Evolutionary conservation across 2,113 vertebrate genomes (phyloP), one percentile per base, ranked within the genome.

Genomic region (Thinocorus orbignyianus): DNA sequence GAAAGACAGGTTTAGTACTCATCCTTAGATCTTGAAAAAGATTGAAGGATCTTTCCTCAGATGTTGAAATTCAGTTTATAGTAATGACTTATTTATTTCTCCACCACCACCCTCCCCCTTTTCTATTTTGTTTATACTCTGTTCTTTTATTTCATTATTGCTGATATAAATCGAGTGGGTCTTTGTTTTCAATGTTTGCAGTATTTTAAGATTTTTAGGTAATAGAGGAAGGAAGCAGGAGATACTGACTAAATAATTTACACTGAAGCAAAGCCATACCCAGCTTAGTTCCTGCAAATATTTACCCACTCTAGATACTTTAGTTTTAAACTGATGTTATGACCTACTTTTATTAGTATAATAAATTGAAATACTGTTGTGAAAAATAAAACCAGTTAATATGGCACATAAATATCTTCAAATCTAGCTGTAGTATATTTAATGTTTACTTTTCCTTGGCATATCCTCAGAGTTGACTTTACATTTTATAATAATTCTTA

Each of bases 1-100:
- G 97, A 98, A 96, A 98, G 44, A 93, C 98, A 98, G 98, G 98
- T 98, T 82, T 88, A 69, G 72, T 92, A 87, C 94, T 60, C 57
- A 76, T 6, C 10, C 17, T 80, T 49, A 54, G 15, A 6, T 35
- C 52, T 94, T 51, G 30, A 76, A 78, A 42, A 49, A 83, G 30
- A 9, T 76, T 62, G 93, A 51, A 71, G 9, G 1, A 61, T 92
- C 17, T 71, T 93, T 83, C 51, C 44, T 70, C 15, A 70, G 48
- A 64, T 60, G 1, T 60, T 92, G 87, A 44, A 55, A 69, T 77
- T 41, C 2, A 54, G 6, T 86, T 90, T 60, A 16, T 41, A 11
- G 23, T n/a, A 46, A 33, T 46, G 3, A 11, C 31, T 66, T 5
- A n/a, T 33, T 10, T 6, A 13, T 17, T 3, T 23, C 16, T 8